A percentile compares a stretch with the other conserved stretches of the same genome.
phyloP scores from a whole-genome alignment of 2,888 invertebrate species.

The Apantesis nais region DNA sequence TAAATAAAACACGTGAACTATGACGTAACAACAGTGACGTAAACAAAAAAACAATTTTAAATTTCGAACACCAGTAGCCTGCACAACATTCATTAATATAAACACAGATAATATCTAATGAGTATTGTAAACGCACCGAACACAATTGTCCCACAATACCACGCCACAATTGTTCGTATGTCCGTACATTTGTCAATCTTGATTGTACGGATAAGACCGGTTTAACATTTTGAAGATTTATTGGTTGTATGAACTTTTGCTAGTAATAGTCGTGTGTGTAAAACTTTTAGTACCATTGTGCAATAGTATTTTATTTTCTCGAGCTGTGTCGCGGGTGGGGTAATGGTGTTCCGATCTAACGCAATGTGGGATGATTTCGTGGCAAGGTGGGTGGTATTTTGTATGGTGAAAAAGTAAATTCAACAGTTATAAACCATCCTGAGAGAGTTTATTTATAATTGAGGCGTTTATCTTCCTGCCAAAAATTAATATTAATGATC shows the following conservation, averaged over 20 bases:
- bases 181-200: slow-evolving; percentile 52
- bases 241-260: slow-evolving; percentile 42
- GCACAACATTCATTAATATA: slow-evolving; percentile 35
- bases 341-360: slow-evolving; percentile 12
- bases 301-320: slow-evolving; percentile 20
- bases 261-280: slow-evolving; percentile 18
- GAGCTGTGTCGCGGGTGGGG: not conserved
- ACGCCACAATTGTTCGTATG: slow-evolving; percentile 57
- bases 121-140: slow-evolving; percentile 37
- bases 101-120: slow-evolving; percentile 41
- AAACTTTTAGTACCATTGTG: slow-evolving; percentile 17
- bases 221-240: slow-evolving; percentile 49
- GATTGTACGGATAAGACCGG: slow-evolving; percentile 43
- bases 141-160: slow-evolving; percentile 36
- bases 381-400: slow-evolving; percentile 18
- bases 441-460: not conserved
- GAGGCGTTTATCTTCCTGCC: no score
- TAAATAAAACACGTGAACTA: not conserved
- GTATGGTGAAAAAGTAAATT: not conserved
- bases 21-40: not conserved
- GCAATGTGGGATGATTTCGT: slow-evolving; percentile 1
- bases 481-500: not conserved
- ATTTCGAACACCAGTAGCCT: slow-evolving; percentile 33
- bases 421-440: not conserved
- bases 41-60: slow-evolving; percentile 1